These are phyloP conservation scores for Poeciliopsis retropinna DNA, from an alignment of 2,113 vertebrate species.

Conservation along the genomic window DNA sequence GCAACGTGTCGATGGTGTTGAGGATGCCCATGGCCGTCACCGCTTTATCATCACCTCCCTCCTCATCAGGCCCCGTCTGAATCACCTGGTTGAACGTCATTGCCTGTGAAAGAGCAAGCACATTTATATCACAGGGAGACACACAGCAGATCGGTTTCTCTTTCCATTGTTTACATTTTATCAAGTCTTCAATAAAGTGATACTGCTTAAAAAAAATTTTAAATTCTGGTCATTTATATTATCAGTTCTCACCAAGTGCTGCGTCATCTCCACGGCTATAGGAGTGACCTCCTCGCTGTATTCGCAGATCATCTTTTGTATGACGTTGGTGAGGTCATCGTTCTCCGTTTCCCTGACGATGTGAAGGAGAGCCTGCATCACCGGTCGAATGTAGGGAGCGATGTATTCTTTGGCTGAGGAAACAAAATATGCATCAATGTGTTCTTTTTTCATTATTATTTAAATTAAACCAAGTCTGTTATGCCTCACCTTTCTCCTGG, in stretches of 20 bases:
- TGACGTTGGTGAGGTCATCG: constrained; percentile 98
- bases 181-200: too few species aligned
- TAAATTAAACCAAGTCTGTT: neutral
- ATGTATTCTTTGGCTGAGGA: constrained; percentile 96
- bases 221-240: neutral
- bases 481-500: constrained; percentile 93
- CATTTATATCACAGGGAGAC: neutral
- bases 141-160: neutral
- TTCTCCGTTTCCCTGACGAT: constrained; percentile 99
- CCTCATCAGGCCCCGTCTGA: constrained; percentile 97
- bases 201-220: neutral
- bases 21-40: constrained; percentile 99
- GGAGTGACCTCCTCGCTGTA: constrained; percentile 99
- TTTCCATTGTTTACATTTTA: neutral
- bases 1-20: constrained; percentile 97
- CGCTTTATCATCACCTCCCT: constrained; percentile 98
- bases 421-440: neutral
- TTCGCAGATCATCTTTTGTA: constrained; percentile 99
- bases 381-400: constrained; percentile 94
- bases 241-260: constrained; percentile 89
- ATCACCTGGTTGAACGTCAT: constrained; percentile 99
- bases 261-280: constrained; percentile 99
- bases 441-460: neutral
- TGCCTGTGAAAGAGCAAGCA: constrained; percentile 79
- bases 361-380: constrained; percentile 98